Base-by-base conservation (phyloP, 2,888 invertebrate species). In the Epinotia nisella region DNA sequence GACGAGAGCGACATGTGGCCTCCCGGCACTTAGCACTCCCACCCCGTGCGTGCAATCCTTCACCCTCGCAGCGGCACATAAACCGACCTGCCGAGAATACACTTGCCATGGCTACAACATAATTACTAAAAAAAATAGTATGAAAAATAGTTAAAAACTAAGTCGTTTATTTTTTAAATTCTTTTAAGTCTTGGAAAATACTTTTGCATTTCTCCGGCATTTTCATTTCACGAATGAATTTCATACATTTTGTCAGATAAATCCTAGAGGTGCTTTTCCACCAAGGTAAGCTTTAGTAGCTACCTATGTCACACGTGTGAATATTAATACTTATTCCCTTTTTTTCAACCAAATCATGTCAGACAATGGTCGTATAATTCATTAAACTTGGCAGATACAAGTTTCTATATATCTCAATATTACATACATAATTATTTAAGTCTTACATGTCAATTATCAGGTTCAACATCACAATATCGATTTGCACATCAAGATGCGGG, bases 1-100 rank as follows among this genome's bases (percentile, higher is more conserved):
- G 91, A 91, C 90, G 90, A 92, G 87, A 88, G 91, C 89, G 93
- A 93, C 93, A 93, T 93, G 93, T 93, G 93, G 93, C 92, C 88
- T 89, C 88, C 84, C 78, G 88, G 89, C 92, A 91, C 91, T 93
- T 91, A 92, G 91, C 89, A 82, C 87, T 84, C 89, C 89, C 88
- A 87, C 89, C 87, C 87, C 75, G 76, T 75, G 75, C 79, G 74
- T 49, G 74, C 74, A 79, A 69, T 61, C 83, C 83, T 87, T 82
- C 84, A 82, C 80, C 79, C 78, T 80, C 76, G 76, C 78, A 77
- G 79, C 76, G 75, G 35, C 7, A 68, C 17, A 59, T 24, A 24
- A 15, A 68, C 49, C 65, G 58, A 64, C 72, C 69, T 72, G 69
- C 67, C 49, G 59, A 51, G 51, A 45, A 21, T 65, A 60, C 24